Evolutionary conservation across 2,797 vertebrate genomes (phyloP), one percentile per base, ranked within the genome.

Genomic region (Capromys pilorides): DNA sequence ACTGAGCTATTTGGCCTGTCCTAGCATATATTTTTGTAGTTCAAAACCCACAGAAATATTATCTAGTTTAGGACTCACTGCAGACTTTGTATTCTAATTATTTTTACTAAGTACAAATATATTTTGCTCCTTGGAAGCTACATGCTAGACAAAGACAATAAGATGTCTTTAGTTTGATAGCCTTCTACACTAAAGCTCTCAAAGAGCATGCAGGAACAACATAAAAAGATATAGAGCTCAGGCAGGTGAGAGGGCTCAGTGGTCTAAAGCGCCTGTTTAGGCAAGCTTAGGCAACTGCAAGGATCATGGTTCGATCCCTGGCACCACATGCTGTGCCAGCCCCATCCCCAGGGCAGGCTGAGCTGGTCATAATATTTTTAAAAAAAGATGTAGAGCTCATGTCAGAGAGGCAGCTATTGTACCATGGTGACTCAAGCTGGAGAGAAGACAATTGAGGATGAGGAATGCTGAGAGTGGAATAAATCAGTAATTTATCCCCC

Each of bases 41-140:
- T 86, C 28, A 85, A 62, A 93, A 93, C 26, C 71, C 54, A 66
- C n/a, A 33, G 54, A 94, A 95, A 79, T 78, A 88, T 26, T 82
- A 22, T 69, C 33, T 54, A 57, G 13, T n/a, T 87, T 62, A 79
- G 67, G 22, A 90, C 4, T 66, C 26, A 79, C 33, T 86, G 4
- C 66, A 92, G 18, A 66, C 7, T 33, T 79, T 86, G 92, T 51
- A 59, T 69, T 93, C 51, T 62, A 41, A 67, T 36, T 12, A 73
- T 67, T 69, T 83, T 94, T 49, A 66, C 16, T 33, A 6, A 45
- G 0, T 5, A 9, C 1, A 88, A 31, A 85, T 22, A 77, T 31
- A 79, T 41, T 54, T 28, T 77, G 62, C 3, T 78, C 24, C 82
- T 91, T 83, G 67, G 5, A 82, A 75, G 45, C 28, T 88, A 66